Percentiles rank a stretch among this genome's conserved stretches.
Evolutionary conservation across 2,113 vertebrate species (phyloP).

Genomic region (Peucedramus taeniatus): DNA sequence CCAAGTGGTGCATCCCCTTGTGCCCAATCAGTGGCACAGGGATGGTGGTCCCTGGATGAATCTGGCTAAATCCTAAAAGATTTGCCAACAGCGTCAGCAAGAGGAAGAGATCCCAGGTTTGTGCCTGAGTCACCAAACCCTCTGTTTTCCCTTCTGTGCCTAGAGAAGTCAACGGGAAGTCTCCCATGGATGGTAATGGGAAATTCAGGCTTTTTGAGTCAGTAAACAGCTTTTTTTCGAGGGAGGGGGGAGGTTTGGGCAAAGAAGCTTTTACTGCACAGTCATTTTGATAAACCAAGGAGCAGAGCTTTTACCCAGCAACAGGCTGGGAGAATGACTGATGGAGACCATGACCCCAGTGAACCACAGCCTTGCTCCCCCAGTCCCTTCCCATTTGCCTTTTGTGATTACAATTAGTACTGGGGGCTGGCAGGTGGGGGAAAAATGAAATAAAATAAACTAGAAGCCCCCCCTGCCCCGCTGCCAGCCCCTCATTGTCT

Average conservation of each 20-base stretch:
- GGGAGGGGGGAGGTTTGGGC: neutral
- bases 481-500: conserved; percentile 40
- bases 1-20: neutral
- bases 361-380: conserved; percentile 36
- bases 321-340: conserved; percentile 49
- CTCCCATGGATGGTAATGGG: neutral
- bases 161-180: neutral
- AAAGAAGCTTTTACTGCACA: neutral
- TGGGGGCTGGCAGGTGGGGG: neutral
- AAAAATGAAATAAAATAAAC: conserved; percentile 18
- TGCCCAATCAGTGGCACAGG: neutral
- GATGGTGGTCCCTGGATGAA: neutral
- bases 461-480: neutral
- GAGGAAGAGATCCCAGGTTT: conserved; percentile 6
- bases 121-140: conserved; percentile 11
- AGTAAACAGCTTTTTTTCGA: neutral
- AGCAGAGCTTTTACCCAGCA: conserved; percentile 40
- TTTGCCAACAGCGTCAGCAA: neutral
- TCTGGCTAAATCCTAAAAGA: neutral
- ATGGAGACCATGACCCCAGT: conserved; percentile 35
- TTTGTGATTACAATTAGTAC: conserved; percentile 61
- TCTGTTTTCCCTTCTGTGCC: neutral
- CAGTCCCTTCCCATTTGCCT: conserved; percentile 36
- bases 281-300: neutral
- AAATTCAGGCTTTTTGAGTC: neutral